Evolutionary conservation across 2,797 vertebrate genomes (phyloP), one percentile per base, ranked within the genome.

Genomic region (Cryptoprocta ferox): DNA sequence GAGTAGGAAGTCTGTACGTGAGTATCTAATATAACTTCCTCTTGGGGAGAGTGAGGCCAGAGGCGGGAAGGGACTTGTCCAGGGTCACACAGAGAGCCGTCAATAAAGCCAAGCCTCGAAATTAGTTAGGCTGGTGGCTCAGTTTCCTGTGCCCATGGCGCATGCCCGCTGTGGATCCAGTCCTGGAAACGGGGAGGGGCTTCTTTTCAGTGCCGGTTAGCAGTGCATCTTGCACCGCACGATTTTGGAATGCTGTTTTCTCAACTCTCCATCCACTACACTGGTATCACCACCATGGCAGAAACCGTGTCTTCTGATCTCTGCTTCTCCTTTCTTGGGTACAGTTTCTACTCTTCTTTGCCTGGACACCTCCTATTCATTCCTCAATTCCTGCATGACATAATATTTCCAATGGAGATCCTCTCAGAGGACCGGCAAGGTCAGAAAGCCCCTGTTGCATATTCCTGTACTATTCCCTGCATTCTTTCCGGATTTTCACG

Each of bases 81-180:
- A 1, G 32, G 8, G 45, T 28, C 61, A 86, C 39, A 30, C 0
- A 3, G 15, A 84, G 15, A 30, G 42, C 53, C 18, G 32, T 19
- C 18, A 15, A 1, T 42, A 61, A 18, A 70, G 18, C 59, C 85
- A 76, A 37, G 8, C 4, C 68, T 78, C 73, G 48, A 35, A 50
- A 35, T 78, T 35, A 73, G 5, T 68, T 35, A 68, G 5, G 1
- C 71, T 32, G 50, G 35, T 7, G 63, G 48, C 56, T 81, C 6
- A 21, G 24, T 39, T 39, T 76, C 3, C 16, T 18, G 24, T 37
- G 37, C n/a, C 63, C 76, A 11, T 6, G 30, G 37, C 12, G 5
- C 4, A 4, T 8, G 8, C 12, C 48, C 4, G 3, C 28, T 6
- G 1, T 16, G 19, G 39, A 1, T 37, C 10, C 6, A 32, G 9